Evolutionary conservation across 2,113 vertebrate genomes (phyloP), one percentile per base, ranked within the genome.

Genomic region (Scolopax mira): DNA sequence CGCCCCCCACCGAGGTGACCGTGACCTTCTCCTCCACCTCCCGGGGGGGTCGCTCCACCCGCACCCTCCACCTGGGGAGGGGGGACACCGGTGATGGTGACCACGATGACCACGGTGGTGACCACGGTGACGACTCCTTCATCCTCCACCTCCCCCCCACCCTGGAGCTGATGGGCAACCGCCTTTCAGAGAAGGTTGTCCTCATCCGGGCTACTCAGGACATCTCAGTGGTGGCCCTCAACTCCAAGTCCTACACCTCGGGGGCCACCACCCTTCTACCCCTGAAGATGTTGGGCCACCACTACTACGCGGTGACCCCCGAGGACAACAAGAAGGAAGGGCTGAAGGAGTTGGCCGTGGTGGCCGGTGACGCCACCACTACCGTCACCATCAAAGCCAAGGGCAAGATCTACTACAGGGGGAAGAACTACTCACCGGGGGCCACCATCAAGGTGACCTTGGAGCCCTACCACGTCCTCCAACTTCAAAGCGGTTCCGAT

Each of bases 291-390:
- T 96, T 98, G 98, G 98, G 98, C 25, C 97, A 52, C 18, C 94
- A 95, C n/a, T 98, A 98, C 46, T 97, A 95, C 6, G 90, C 98
- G 55, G 97, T 98, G 83, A 98, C 98, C 3, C 98, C 98, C 1
- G 2, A 8, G 4, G 54, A 7, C 9, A 22, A 33, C 0, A 13
- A 39, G 3, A 11, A 3, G 3, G 23, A 41, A 0, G 27, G 94
- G 4, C 35, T 46, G 31, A 97, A 96, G 19, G 97, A 98, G 65
- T 97, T 98, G 1, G 67, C 92, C 8, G 92, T 98, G 61, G 96
- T 60, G 1, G 94, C 98, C 3, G 97, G 97, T 3, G 97, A 97
- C 24, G 16, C 89, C 2, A 3, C 17, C 4, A 96, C 98, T 18
- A 65, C 9, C 6, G 39, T 98, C 6, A 71, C 95, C 39, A 84